Evolutionary conservation across 2,888 invertebrate genomes (phyloP), one percentile per base, ranked within the genome.

Genomic region (Cactoblastis cactorum): DNA sequence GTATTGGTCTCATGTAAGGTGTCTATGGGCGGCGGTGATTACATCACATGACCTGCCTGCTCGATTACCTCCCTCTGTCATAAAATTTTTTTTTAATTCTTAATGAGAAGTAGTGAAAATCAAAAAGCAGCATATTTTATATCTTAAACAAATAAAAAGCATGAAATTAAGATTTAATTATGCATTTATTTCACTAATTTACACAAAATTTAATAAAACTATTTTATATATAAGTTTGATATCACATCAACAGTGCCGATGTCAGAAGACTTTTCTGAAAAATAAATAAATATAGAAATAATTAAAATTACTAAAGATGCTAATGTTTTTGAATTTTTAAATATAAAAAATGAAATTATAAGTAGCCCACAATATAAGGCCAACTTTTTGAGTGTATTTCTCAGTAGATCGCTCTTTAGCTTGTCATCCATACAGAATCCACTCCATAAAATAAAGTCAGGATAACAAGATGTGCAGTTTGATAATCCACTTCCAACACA

Each of bases 401-500:
- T 67, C 56, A 82, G 53, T 48, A 80, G 62, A 46, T 73, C 63
- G 56, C 67, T 62, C 61, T 69, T 77, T 17, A 69, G 52, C 50
- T 65, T 62, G 45, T 63, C 67, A 59, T 76, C 65, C 45, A 88
- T 58, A 69, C 89, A 89, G 61, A 66, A 70, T 8, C 79, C 79
- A 63, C 71, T 70, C 79, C 77, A 82, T 24, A 84, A 55, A 0
- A 72, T 60, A 54, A 71, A 53, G 39, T 54, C 54, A 1, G 60
- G 14, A 35, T 93, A 93, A 90, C 98, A 98, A 63, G 92, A 87
- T 48, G 91, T 90, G 79, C 98, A 98, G 92, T 96, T 95, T 70
- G 95, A 94, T 12, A 95, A 93, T 0, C 97, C 97, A 77, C 94
- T 94, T 2, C 96, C 97, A 24, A 88, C 90, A 76, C 98, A 98